These are phyloP conservation scores for Sceloporus tristichus DNA, from an alignment of 2,113 vertebrate genomes.

Conservation along the genomic window DNA sequence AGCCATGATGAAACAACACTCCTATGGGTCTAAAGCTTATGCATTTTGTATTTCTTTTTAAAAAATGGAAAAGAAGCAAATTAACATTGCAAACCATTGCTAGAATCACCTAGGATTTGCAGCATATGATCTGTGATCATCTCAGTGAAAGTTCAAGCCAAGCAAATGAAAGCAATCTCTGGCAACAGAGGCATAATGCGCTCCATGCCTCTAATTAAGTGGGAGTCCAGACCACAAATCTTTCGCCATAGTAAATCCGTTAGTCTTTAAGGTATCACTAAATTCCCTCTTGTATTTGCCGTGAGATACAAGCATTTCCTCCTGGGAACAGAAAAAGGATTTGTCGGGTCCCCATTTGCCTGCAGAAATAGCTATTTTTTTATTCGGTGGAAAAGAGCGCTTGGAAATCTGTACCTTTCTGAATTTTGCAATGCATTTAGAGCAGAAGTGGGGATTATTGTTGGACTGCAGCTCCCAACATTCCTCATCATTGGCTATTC, in stretches of 20 bases:
- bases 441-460: too few relatives aligned
- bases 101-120: constrained; percentile 14
- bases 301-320: background rate
- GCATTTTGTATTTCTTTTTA: background rate
- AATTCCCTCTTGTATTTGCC: background rate
- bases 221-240: background rate
- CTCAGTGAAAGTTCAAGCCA: constrained; percentile 61
- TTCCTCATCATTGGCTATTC: too few relatives aligned
- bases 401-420: too few relatives aligned
- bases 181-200: background rate
- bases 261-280: background rate
- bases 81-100: constrained; percentile 11
- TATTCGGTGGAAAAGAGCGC: too few relatives aligned
- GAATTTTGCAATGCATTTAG: too few relatives aligned
- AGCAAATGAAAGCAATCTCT: constrained; percentile 46
- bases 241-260: background rate
- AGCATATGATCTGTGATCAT: rapidly evolving
- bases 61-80: background rate
- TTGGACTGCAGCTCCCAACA: too few relatives aligned
- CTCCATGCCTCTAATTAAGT: background rate
- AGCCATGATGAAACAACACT: background rate
- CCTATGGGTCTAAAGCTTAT: background rate
- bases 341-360: too few relatives aligned
- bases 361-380: too few relatives aligned
- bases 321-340: too few relatives aligned